Percentiles rank a stretch among this genome's conserved stretches.
Evolutionary conservation across 2,888 invertebrate species (phyloP).

Genomic region (Philonicus albiceps): DNA sequence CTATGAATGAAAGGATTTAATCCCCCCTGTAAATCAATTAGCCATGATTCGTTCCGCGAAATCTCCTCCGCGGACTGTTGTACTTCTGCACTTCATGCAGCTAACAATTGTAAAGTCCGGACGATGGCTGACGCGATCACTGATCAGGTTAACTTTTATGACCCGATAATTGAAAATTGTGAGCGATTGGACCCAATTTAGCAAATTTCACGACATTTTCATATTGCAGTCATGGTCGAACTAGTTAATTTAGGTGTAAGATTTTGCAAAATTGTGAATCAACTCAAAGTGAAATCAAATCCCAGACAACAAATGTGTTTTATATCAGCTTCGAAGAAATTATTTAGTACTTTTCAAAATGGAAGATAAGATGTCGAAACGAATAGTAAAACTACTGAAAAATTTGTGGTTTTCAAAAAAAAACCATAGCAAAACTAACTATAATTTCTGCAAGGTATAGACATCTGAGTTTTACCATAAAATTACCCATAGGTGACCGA

Average conservation of each 20-base stretch:
- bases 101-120: not conserved
- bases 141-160: constrained; percentile 28
- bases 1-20: constrained; percentile 38
- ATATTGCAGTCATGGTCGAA: no score
- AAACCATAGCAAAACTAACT: no score
- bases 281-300: not conserved
- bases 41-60: constrained; percentile 23
- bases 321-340: no score
- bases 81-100: not conserved
- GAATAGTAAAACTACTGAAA: no score
- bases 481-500: no score
- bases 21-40: constrained; percentile 24
- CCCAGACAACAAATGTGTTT: not conserved
- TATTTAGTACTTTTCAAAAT: no score
- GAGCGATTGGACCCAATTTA: not conserved
- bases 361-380: no score
- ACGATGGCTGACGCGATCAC: not conserved
- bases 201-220: not conserved
- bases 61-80: not conserved
- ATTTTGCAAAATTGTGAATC: not conserved
- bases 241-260: not conserved
- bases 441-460: no score
- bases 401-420: no score
- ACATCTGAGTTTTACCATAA: no score
- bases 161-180: constrained; percentile 34